Evolutionary conservation across 2,797 vertebrate genomes (phyloP).

Genomic region (Ptychobarbus kaznakovi): DNA sequence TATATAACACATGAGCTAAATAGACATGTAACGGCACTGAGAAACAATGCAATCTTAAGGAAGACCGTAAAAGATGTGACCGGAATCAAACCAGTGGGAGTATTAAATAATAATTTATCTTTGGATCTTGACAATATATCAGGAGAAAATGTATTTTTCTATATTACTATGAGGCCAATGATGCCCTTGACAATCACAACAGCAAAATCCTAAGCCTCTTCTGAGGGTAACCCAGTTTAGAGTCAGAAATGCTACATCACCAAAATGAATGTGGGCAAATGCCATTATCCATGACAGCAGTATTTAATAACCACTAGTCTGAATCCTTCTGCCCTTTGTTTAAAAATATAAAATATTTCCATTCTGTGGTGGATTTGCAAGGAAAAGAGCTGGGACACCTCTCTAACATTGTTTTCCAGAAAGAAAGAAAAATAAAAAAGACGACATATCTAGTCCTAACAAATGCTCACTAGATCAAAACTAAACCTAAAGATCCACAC

Average conservation of each 20-base stretch:
- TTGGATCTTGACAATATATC: slow-evolving; percentile 19
- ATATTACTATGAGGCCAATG: slow-evolving; percentile 25
- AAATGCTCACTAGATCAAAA: slow-evolving; percentile 48
- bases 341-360: not conserved
- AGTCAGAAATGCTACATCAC: slow-evolving; percentile 29
- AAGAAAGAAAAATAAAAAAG: not conserved
- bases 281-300: slow-evolving; percentile 45
- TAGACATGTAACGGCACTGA: slow-evolving; percentile 26
- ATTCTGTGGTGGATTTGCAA: not conserved
- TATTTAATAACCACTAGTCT: slow-evolving; percentile 35
- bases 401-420: not conserved
- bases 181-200: slow-evolving; percentile 35
- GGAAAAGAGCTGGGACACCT: not conserved
- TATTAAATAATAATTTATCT: slow-evolving; percentile 37
- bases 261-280: slow-evolving; percentile 44
- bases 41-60: slow-evolving; percentile 7
- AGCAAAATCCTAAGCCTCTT: slow-evolving; percentile 15
- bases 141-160: slow-evolving; percentile 32
- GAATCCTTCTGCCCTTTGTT: slow-evolving; percentile 33
- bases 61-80: slow-evolving; percentile 17
- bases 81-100: slow-evolving; percentile 25
- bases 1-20: slow-evolving; percentile 35
- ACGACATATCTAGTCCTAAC: slow-evolving; percentile 32
- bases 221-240: slow-evolving; percentile 20
- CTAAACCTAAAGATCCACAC: slow-evolving; percentile 47